Conservation (phyloP, 2,113 vertebrate species). For the Atractosteus spatula region DNA sequence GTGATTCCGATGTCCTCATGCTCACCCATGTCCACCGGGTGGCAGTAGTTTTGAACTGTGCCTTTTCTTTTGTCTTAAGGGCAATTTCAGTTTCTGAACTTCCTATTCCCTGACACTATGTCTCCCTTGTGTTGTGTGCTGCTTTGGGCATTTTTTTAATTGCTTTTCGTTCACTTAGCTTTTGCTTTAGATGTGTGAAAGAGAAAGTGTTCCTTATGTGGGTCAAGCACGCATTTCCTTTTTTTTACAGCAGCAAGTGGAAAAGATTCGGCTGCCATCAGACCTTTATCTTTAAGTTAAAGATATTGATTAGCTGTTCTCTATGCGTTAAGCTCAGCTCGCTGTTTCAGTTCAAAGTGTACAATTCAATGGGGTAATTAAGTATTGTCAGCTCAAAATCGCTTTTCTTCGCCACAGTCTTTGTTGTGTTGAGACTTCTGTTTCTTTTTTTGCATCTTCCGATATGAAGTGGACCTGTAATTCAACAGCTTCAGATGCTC, state of each 20-base stretch:
- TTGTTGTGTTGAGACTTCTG: background rate
- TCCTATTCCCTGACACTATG: background rate
- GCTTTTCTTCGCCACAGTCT: background rate
- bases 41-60: background rate
- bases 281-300: background rate
- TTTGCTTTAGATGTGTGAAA: background rate
- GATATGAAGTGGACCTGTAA: background rate
- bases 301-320: constrained; percentile 1
- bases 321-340: background rate
- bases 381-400: background rate
- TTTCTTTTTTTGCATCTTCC: background rate
- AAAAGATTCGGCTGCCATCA: background rate
- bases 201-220: background rate
- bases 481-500: no score
- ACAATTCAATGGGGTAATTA: background rate
- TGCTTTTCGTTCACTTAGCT: background rate
- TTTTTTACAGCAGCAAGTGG: background rate
- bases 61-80: background rate
- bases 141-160: background rate
- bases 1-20: no score
- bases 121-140: background rate
- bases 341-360: constrained; percentile 4
- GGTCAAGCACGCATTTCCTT: background rate
- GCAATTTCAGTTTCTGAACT: background rate
- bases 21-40: background rate